Evolutionary conservation across 2,797 vertebrate species (phyloP).

Genomic region (Alauda arvensis): DNA sequence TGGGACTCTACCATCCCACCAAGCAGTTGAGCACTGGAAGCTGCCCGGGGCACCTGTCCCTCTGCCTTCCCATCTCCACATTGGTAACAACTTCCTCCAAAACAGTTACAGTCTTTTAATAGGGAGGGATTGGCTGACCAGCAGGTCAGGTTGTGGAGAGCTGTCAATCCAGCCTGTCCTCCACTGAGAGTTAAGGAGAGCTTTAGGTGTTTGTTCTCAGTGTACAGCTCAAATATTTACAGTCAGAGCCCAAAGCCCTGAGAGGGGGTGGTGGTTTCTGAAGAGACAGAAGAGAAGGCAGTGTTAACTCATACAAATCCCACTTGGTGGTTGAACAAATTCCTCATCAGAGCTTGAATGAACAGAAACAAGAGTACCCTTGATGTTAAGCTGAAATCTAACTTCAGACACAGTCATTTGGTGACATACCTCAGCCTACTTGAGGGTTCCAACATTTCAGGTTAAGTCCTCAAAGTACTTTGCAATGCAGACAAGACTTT

Average conservation of each 20-base stretch:
- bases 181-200: neutral
- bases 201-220: neutral
- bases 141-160: neutral
- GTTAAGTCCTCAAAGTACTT: neutral
- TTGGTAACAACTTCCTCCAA: neutral
- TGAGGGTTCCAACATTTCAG: neutral
- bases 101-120: neutral
- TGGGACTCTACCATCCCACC: neutral
- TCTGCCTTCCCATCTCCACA: neutral
- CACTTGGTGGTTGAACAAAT: neutral
- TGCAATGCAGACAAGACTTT: neutral
- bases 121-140: neutral
- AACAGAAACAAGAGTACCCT: neutral
- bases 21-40: neutral
- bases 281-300: neutral
- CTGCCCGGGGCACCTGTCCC: neutral
- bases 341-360: neutral
- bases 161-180: neutral
- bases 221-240: neutral
- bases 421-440: rapidly evolving
- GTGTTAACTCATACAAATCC: neutral
- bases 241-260: neutral
- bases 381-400: neutral
- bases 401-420: neutral
- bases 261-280: neutral